Base-by-base conservation (phyloP, 2,888 invertebrate species). In the Allophyes oxyacanthae region DNA sequence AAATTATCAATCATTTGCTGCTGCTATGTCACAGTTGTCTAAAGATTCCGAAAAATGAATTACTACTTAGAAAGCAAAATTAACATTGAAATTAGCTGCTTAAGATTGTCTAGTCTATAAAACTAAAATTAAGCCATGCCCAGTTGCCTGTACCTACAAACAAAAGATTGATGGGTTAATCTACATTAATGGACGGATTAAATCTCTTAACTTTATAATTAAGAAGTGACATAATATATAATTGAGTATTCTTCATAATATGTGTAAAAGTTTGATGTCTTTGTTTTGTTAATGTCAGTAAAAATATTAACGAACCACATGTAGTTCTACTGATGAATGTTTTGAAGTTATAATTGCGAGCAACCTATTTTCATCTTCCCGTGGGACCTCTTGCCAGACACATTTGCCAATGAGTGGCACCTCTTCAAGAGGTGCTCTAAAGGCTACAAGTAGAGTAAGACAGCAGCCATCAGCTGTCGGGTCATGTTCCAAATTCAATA, bases 371-470 rank as follows among this genome's bases (percentile, higher is more conserved):
- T 97, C 97, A 32, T 97, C 87, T 38, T 96, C 95, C 76, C 95
- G 94, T 26, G 96, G 95, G 38, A 98, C 89, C 88, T 98, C 98
- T 75, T 98, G 96, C 98, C 98, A 98, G 10, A 96, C 96, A 90
- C 97, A 98, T 88, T 98, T 98, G 55, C 98, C 97, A 81, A 97
- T 97, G 4, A 98, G 95, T 8, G 97, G 96, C 0, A 98, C 97
- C 82, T 98, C 97, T 91, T 98, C 98, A 26, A 98, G 90, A 0
- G 98, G 97, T 30, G 97, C 95, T 68, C 97, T 95, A 81, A 98
- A 98, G 0, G 97, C 97, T 10, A 98, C 97, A 44, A 98, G 91
- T 34, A 98, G 86, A 40, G 98, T 97, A 14, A 98, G 89, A 77
- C 98, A 98, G 56, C 97, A 94, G 0, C 98, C 98, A 90, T 98